Conservation (phyloP, 1,140 invertebrate species). For the Heliconius hermathena region DNA sequence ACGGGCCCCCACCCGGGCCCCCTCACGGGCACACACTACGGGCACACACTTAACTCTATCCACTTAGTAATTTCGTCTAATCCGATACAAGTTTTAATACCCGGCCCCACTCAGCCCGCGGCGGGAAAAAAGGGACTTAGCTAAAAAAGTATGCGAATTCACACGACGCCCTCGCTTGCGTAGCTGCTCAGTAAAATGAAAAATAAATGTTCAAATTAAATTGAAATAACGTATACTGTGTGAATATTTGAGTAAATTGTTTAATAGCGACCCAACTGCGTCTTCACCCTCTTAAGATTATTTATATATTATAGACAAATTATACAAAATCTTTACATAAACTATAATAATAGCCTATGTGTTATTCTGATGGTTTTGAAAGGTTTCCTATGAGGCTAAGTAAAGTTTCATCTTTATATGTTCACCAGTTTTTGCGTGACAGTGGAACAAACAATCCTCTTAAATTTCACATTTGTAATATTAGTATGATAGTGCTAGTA, state of each 20-base stretch:
- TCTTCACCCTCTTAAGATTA: too few species aligned
- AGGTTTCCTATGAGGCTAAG: too few species aligned
- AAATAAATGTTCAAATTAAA: neutral
- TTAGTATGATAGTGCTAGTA: too few species aligned
- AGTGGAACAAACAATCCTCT: too few species aligned
- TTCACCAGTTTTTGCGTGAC: too few species aligned
- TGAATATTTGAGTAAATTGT: neutral
- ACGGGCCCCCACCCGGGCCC: neutral
- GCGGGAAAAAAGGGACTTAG: slow-evolving; percentile 68
- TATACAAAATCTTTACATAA: too few species aligned
- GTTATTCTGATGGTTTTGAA: too few species aligned
- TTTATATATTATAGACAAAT: too few species aligned
- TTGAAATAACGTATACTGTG: neutral
- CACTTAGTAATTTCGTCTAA: slow-evolving; percentile 78
- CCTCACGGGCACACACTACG: slow-evolving; percentile 12
- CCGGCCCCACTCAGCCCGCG: slow-evolving; percentile 59
- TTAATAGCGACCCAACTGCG: too few species aligned
- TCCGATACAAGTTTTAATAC: slow-evolving; percentile 79
- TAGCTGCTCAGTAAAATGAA: neutral
- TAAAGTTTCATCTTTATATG: too few species aligned
- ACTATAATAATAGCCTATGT: too few species aligned
- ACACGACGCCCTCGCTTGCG: slow-evolving; percentile 53
- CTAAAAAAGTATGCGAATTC: slow-evolving; percentile 74
- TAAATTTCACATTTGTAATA: too few species aligned
- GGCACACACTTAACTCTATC: slow-evolving; percentile 68